A percentile compares a stretch with the other conserved stretches of the same genome.
These are phyloP conservation scores for Pollachius pollachius DNA, from an alignment of 2,113 vertebrate genomes.

Conservation along the genomic window DNA sequence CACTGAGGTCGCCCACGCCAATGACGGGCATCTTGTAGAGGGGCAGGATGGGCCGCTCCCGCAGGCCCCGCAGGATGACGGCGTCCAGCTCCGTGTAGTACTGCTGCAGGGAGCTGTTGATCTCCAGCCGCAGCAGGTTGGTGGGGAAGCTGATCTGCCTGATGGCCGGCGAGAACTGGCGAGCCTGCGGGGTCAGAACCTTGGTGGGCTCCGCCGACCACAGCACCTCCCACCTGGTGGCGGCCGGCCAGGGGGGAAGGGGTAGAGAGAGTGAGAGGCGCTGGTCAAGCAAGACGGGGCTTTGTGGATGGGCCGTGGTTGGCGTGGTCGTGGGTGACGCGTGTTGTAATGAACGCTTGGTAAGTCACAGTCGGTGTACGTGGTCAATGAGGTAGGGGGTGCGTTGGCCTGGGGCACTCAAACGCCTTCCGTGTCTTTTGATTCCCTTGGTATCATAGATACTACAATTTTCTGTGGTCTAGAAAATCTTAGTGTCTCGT, in stretches of 20 bases:
- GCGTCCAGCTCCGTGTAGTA: slow-evolving; percentile 98
- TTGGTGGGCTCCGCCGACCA: slow-evolving; percentile 90
- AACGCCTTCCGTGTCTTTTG: no score
- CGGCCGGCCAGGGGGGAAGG: slow-evolving; percentile 19
- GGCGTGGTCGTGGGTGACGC: no score
- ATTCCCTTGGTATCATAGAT: no score
- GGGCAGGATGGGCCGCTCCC: slow-evolving; percentile 86
- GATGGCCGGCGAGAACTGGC: slow-evolving; percentile 92
- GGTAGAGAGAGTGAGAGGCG: slow-evolving; percentile 24
- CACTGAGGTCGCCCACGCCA: slow-evolving; percentile 87
- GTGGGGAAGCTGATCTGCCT: slow-evolving; percentile 93
- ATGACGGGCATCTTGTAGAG: slow-evolving; percentile 84
- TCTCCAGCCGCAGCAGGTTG: slow-evolving; percentile 93
- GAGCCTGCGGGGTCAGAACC: slow-evolving; percentile 85
- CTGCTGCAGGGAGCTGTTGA: slow-evolving; percentile 92
- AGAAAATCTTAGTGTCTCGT: no score
- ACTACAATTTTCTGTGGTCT: no score
- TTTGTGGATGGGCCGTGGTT: neutral
- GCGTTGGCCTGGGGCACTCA: no score
- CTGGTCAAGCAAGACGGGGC: neutral
- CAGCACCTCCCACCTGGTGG: slow-evolving; percentile 90
- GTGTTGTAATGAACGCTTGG: no score
- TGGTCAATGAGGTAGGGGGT: no score
- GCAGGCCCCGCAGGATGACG: slow-evolving; percentile 88
- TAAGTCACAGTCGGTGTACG: no score